Base-by-base conservation (phyloP, 1,140 invertebrate genomes). In the Scaptodrosophila lebanonensis region DNA sequence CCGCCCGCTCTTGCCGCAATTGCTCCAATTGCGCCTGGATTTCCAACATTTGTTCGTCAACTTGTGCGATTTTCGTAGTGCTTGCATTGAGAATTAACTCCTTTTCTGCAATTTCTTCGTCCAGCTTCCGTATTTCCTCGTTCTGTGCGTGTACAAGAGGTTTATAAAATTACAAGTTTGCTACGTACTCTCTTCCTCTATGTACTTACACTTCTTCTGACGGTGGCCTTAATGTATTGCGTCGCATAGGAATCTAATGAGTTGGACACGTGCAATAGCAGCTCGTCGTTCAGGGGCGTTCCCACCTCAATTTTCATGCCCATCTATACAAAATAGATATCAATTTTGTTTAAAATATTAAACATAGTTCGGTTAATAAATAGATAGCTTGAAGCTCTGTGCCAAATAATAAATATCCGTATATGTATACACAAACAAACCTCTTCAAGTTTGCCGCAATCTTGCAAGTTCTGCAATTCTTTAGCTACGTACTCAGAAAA, bases 11-110 rank as follows among this genome's bases (percentile, higher is more conserved):
- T 45, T 87, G 72, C 3, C 84, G 85, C 22, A 90, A 63, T 3
- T 88, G 87, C 13, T 90, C 87, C 33, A 93, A 83, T 77, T 93
- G 90, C 2, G 88, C 87, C 72, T 93, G 92, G 18, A 94, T 75
- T 18, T 90, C 89, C 25, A 90, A 88, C 44, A 94, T 82, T 76
- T 93, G 91, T 66, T 91, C 82, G 43, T 87, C 82, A 3, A 87
- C 66, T 64, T 85, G 60, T 6, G 84, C 85, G 33, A 87, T 88
- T 62, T 89, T 89, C 79, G 88, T 73, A 22, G 86, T 82, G 73
- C 83, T 85, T 1, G 64, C 77, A 56, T 86, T 82, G 4, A 87
- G 63, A 38, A 87, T 75, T 17, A 51, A 57, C 32, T 86, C 85
- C 33, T 87, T 87, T 44, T 84, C 82, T 1, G 64, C 66, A 1